phyloP scores from a whole-genome alignment of 1,140 invertebrate species.

The Hyphantria cunea region DNA sequence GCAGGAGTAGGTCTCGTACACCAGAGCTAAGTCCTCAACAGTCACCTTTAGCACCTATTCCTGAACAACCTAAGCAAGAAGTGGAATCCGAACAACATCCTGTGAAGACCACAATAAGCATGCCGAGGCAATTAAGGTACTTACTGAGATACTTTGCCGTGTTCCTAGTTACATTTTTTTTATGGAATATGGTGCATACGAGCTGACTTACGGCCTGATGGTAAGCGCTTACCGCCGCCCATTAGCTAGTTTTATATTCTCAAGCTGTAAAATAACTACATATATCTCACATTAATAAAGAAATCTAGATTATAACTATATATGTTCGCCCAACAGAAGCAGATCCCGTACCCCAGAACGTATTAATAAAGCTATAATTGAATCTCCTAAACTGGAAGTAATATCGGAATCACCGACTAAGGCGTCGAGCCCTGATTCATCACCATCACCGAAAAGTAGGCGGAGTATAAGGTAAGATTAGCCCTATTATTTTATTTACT shows the following conservation, averaged over 20 bases:
- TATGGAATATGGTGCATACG: no score
- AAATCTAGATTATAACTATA: no score
- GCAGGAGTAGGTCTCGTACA: conserved; percentile 57
- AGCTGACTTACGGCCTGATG: no score
- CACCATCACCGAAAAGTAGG: conserved; percentile 37
- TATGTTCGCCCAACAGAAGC: conserved; percentile 34
- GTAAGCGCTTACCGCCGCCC: no score
- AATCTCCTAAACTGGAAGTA: conserved; percentile 44
- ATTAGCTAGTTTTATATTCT: no score
- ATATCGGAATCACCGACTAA: conserved; percentile 44
- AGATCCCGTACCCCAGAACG: conserved; percentile 61
- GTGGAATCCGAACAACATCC: conserved; percentile 43
- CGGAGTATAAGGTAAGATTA: conserved; percentile 46
- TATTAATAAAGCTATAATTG: conserved; percentile 39
- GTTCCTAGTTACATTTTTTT: no score
- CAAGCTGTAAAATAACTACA: no score
- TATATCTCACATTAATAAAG: no score
- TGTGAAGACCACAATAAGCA: conserved; percentile 29
- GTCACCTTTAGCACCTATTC: conserved; percentile 50
- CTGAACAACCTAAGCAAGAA: conserved; percentile 50
- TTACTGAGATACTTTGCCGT: no score
- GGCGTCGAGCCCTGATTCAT: conserved; percentile 31
- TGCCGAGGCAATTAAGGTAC: conserved; percentile 41
- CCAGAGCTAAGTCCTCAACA: conserved; percentile 57
- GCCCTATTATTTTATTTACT: conserved; percentile 4